Percentiles rank a stretch among this genome's conserved stretches.
phyloP scores from a whole-genome alignment of 2,797 vertebrate genomes.

The Pristis pectinata region DNA sequence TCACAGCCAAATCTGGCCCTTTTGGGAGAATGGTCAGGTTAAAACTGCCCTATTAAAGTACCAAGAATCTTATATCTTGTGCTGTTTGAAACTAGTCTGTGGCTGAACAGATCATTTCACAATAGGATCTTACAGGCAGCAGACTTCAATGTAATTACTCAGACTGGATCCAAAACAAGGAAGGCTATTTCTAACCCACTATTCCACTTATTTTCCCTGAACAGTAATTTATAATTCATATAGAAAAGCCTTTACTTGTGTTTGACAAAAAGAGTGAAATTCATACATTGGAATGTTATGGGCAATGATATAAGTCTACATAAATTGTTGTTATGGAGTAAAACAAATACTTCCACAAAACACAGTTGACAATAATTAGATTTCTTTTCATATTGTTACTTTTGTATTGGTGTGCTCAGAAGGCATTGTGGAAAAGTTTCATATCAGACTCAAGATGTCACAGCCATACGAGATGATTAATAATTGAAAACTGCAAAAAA shows the following conservation, averaged over 20 bases:
- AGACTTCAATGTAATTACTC: neutral
- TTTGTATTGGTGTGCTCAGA: neutral
- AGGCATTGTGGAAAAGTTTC: conserved; percentile 8
- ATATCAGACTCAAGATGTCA: neutral
- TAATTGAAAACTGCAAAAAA: conserved; percentile 14
- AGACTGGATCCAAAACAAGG: neutral
- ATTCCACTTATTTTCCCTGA: neutral
- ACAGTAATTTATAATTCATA: neutral
- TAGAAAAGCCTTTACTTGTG: neutral
- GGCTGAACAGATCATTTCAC: neutral
- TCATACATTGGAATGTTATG: neutral
- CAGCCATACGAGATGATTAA: conserved; percentile 8
- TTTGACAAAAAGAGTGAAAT: conserved; percentile 19
- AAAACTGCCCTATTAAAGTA: too few species aligned
- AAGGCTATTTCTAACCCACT: neutral
- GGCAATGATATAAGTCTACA: neutral
- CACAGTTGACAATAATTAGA: neutral
- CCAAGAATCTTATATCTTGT: neutral
- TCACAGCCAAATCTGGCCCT: too few species aligned
- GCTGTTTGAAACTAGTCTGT: neutral
- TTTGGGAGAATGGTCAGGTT: too few species aligned
- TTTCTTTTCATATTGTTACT: neutral
- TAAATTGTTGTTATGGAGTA: neutral
- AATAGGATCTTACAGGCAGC: neutral
- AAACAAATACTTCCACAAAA: neutral